These are phyloP conservation scores for Crotalus adamanteus DNA, from an alignment of 2,797 vertebrate genomes.

Conservation along the genomic window DNA sequence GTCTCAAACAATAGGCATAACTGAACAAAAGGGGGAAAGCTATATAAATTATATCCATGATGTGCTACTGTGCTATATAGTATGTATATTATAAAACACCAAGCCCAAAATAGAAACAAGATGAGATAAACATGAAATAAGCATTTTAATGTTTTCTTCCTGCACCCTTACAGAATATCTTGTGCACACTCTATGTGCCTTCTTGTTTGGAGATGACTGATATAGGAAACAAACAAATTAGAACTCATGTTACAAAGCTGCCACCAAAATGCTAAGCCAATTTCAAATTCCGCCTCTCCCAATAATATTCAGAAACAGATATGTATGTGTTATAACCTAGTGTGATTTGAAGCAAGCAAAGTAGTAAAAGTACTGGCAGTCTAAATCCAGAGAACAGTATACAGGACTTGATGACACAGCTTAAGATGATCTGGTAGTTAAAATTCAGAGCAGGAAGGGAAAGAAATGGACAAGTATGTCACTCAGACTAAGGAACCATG, in stretches of 20 bases:
- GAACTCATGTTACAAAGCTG: not conserved
- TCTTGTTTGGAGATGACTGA: not conserved
- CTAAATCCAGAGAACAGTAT: not conserved
- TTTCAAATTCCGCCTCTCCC: not conserved
- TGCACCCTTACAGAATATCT: not conserved
- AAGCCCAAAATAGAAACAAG: not conserved
- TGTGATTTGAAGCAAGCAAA: not conserved
- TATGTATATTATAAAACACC: not conserved
- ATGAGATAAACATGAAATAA: not conserved
- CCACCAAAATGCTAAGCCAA: not conserved
- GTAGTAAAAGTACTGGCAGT: not conserved
- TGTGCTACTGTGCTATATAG: not conserved
- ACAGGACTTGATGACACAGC: not conserved
- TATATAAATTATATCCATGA: not conserved
- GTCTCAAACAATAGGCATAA: not conserved
- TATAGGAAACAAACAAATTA: not conserved
- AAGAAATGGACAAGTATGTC: not conserved
- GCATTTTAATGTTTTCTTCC: not conserved
- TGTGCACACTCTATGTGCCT: not conserved
- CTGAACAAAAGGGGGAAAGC: not conserved
- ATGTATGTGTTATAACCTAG: not conserved
- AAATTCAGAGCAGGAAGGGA: not conserved
- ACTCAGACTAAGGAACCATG: not conserved
- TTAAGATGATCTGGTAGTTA: not conserved
- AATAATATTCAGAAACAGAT: not conserved